These are phyloP conservation scores for Mormyrus iriodes DNA, from an alignment of 2,113 vertebrate genomes.

Conservation along the genomic window DNA sequence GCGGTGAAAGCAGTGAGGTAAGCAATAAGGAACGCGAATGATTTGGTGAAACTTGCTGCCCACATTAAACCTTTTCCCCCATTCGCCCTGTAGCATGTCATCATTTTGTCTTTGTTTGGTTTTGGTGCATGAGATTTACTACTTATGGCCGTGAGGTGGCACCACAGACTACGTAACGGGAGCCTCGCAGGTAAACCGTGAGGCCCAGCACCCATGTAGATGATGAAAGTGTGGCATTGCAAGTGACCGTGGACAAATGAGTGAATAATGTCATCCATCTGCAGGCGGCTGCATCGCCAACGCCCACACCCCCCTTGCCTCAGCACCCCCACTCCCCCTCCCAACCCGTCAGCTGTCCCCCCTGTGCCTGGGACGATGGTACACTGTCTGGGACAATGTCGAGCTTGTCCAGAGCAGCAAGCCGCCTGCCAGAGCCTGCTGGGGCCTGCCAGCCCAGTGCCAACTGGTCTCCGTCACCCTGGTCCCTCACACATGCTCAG, in stretches of 20 bases:
- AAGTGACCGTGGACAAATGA: neutral
- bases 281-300: neutral
- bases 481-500: neutral
- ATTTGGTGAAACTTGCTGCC: neutral
- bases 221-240: neutral
- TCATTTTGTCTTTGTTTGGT: neutral
- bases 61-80: neutral
- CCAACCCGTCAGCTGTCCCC: constrained; percentile 7
- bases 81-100: neutral
- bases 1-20: neutral
- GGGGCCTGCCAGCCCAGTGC: neutral
- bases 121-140: neutral
- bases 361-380: neutral
- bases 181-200: neutral
- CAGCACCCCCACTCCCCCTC: neutral
- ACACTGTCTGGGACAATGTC: neutral
- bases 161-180: neutral
- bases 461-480: neutral
- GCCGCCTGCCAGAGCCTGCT: neutral
- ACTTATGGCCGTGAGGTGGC: neutral
- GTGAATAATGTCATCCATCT: neutral
- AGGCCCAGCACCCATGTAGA: neutral
- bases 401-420: neutral
- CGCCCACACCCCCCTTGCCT: neutral
- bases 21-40: neutral